Percentiles rank a stretch among this genome's conserved stretches.
Conservation (phyloP, 2,888 invertebrate species). For the Rhorus exstirpatorius region DNA sequence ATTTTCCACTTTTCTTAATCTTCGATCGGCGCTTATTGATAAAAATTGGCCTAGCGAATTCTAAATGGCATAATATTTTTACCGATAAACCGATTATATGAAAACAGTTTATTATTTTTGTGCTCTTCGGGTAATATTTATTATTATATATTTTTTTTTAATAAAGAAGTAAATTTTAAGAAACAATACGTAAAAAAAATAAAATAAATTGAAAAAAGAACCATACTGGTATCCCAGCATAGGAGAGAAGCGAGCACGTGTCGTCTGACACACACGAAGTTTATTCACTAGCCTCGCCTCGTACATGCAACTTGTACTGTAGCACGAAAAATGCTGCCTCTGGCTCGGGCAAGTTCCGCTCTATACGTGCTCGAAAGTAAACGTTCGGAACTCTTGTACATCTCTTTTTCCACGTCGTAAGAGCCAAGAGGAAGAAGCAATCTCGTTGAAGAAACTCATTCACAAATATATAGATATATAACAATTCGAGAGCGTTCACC, state of each 20-base stretch:
- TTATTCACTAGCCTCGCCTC: conserved; percentile 20
- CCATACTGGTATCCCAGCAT: conserved; percentile 2
- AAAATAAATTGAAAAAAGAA: background rate
- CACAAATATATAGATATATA: too few relatives aligned
- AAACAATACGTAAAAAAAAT: background rate
- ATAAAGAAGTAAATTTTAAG: background rate
- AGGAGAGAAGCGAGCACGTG: conserved; percentile 44
- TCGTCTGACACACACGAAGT: conserved; percentile 51
- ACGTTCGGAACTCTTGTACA: conserved; percentile 1
- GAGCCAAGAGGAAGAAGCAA: conserved; percentile 19
- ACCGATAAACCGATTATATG: too few relatives aligned
- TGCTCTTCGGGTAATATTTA: too few relatives aligned
- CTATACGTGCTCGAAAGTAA: conserved; percentile 67
- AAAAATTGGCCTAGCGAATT: too few relatives aligned
- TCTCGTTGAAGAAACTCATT: conserved; percentile 22
- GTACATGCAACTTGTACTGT: background rate
- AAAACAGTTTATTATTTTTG: too few relatives aligned
- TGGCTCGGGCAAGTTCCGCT: conserved; percentile 23
- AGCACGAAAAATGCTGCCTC: conserved; percentile 5
- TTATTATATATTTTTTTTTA: too few relatives aligned
- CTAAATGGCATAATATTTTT: too few relatives aligned
- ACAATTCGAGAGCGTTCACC: background rate
- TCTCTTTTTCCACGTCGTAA: conserved; percentile 42
- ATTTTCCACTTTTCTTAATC: too few relatives aligned
- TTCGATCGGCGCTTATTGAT: too few relatives aligned